Evolutionary conservation across 1,140 invertebrate species (phyloP), one percentile per base, ranked within the genome.

Genomic region (Daktulosphaira vitifoliae): DNA sequence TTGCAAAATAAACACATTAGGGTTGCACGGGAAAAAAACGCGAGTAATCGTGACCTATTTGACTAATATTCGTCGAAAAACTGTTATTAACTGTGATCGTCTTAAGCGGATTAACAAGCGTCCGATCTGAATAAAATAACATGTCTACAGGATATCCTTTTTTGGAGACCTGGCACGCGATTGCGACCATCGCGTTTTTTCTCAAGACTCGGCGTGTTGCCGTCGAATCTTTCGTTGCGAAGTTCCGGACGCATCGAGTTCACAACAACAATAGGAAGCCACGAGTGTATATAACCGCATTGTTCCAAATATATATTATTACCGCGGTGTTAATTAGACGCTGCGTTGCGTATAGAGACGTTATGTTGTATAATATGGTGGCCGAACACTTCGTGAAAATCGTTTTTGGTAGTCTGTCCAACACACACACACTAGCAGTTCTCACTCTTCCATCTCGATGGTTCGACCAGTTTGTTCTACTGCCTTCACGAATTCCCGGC

Each of bases 61-160:
- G n/a, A n/a, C n/a, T n/a, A n/a, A n/a, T n/a, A n/a, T n/a, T n/a
- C n/a, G n/a, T n/a, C n/a, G n/a, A n/a, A n/a, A n/a, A n/a, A n/a
- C n/a, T n/a, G n/a, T n/a, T n/a, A n/a, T n/a, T n/a, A n/a, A n/a
- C n/a, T n/a, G n/a, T n/a, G n/a, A n/a, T n/a, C n/a, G n/a, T n/a
- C n/a, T n/a, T n/a, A n/a, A n/a, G n/a, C n/a, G n/a, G n/a, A n/a
- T n/a, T n/a, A n/a, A n/a, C n/a, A n/a, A n/a, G n/a, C n/a, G n/a
- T n/a, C n/a, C n/a, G n/a, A n/a, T n/a, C n/a, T n/a, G n/a, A n/a
- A n/a, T n/a, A n/a, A n/a, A n/a, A n/a, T n/a, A n/a, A n/a, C n/a
- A n/a, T n/a, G n/a, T n/a, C n/a, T n/a, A n/a, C 54, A 44, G 54
- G 54, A 59, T 42, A 59, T 59, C 54, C 54, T 37, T 59, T 59